Base-by-base conservation (phyloP, 2,797 vertebrate genomes). In the Microctenopoma stevenorrisi region DNA sequence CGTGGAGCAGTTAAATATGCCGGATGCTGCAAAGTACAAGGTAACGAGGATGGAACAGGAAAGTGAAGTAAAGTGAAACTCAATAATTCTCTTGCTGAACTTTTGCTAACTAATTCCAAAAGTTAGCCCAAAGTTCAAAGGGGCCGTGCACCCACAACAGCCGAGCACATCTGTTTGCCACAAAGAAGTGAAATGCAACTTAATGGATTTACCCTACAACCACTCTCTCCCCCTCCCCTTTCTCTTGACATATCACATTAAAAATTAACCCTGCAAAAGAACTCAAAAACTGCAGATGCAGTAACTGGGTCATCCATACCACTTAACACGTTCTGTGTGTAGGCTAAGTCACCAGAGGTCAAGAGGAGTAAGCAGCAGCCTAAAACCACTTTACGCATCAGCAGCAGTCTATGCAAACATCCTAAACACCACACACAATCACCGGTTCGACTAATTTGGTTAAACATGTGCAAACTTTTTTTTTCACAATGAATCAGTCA, bases 61-160 rank as follows among this genome's bases (percentile, higher is more conserved):
- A 59, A 33, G 35, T 33, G 33, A 55, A 33, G 35, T 33, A 51
- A 50, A 68, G 64, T 44, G 54, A 44, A 81, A 79, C 70, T 81
- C 68, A 57, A 75, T 76, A 58, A 48, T 33, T 7, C 10, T 26
- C 37, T 38, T 16, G 30, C 52, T 55, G 43, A 75, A 74, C 28
- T 76, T 52, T 57, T 50, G 30, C 40, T 56, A 47, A 68, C 66
- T 74, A 47, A 74, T 64, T 76, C 66, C 35, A 30, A 68, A 84
- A 80, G 68, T 72, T 59, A 38, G 3, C 15, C 52, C 18, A 64
- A 63, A 70, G 62, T 73, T 73, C 48, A 68, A 64, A 50, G 22
- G 70, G 51, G 50, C 47, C 33, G 26, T 16, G 37, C 40, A 12
- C 56, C 9, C 59, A 57, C 40, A 64, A 16, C 25, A 65, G 30